Evolutionary conservation across 2,888 invertebrate genomes (phyloP).

Genomic region (Beris morrisii): DNA sequence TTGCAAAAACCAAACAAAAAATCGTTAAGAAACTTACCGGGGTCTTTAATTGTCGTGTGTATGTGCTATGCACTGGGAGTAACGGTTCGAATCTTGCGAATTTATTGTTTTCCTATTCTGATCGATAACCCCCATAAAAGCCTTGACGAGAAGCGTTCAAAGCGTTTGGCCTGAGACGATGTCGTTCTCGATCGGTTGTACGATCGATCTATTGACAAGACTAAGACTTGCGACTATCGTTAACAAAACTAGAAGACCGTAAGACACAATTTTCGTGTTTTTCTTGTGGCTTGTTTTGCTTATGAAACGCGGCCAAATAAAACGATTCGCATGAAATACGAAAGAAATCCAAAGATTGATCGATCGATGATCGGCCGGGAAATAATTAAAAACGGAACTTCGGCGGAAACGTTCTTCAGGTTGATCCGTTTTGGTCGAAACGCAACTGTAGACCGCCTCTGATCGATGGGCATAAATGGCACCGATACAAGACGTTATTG

Average conservation of each 20-base stretch:
- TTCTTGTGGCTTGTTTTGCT: not conserved
- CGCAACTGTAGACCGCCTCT: not conserved
- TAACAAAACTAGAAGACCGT: slow-evolving; percentile 29
- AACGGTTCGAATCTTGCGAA: slow-evolving; percentile 21
- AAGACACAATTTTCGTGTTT: slow-evolving; percentile 9
- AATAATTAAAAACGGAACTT: slow-evolving; percentile 33
- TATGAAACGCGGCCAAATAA: slow-evolving; percentile 21
- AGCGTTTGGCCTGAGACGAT: slow-evolving; percentile 1
- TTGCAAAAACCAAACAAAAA: no score
- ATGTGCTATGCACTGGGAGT: slow-evolving; percentile 12
- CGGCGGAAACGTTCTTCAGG: slow-evolving; percentile 25
- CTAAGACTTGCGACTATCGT: slow-evolving; percentile 29
- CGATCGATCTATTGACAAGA: slow-evolving; percentile 25
- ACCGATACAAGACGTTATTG: slow-evolving; percentile 6
- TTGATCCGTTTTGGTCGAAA: not conserved
- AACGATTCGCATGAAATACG: slow-evolving; percentile 23
- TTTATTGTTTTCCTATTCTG: slow-evolving; percentile 30
- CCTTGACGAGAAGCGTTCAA: slow-evolving; percentile 27
- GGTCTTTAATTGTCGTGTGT: slow-evolving; percentile 22
- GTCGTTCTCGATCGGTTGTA: no score
- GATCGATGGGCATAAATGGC: slow-evolving; percentile 27
- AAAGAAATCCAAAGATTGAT: slow-evolving; percentile 24
- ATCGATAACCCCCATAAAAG: slow-evolving; percentile 28
- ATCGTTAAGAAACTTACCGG: no score
- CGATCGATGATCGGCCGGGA: slow-evolving; percentile 26